Conservation (phyloP, 2,113 vertebrate species). For the Phaethon lepturus region DNA sequence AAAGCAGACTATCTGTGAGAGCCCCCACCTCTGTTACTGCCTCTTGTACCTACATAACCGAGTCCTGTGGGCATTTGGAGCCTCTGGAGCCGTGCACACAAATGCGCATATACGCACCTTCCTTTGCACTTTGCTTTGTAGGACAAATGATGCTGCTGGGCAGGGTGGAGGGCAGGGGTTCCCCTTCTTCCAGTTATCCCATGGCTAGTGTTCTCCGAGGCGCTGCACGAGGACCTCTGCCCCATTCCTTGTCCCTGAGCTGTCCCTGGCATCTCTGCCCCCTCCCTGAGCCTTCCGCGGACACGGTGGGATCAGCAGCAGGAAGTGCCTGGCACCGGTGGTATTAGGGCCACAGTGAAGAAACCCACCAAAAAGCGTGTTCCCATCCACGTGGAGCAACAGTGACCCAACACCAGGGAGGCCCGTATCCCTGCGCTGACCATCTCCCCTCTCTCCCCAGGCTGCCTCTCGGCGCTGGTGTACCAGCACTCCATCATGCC, state of each 20-base stretch:
- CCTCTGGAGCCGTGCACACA: background rate
- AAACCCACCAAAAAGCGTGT: background rate
- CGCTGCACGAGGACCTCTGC: background rate
- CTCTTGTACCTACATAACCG: background rate
- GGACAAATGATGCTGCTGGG: background rate
- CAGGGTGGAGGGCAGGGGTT: background rate
- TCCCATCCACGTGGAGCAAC: background rate
- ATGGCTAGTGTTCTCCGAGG: background rate
- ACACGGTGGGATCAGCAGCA: background rate
- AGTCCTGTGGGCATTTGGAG: background rate
- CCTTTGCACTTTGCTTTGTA: too few species aligned
- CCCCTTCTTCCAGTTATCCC: background rate
- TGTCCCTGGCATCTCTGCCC: background rate
- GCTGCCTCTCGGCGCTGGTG: slow-evolving; percentile 94
- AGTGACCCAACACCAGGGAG: background rate
- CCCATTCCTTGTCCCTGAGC: background rate
- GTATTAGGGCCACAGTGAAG: background rate
- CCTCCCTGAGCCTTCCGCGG: background rate
- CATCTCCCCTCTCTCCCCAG: slow-evolving; percentile 67
- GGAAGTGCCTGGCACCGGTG: background rate
- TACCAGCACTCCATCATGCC: slow-evolving; percentile 99
- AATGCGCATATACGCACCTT: background rate
- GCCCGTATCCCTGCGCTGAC: background rate
- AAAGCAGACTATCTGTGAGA: background rate
- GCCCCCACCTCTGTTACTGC: background rate